These are phyloP conservation scores for Hyaena hyaena DNA, from an alignment of 2,113 vertebrate species.

Conservation along the genomic window DNA sequence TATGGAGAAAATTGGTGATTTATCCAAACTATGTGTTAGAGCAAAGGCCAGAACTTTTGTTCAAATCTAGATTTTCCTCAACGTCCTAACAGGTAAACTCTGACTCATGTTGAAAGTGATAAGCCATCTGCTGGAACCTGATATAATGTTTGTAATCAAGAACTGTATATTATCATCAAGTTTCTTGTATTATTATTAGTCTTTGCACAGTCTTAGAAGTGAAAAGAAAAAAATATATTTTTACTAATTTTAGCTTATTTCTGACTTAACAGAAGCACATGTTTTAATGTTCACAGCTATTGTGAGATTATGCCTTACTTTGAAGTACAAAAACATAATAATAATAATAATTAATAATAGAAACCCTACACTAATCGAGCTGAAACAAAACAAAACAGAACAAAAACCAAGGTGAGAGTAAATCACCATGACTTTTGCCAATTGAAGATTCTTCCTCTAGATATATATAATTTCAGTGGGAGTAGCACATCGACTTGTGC, in stretches of 20 bases:
- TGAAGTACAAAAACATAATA: background rate
- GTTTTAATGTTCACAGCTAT: slow-evolving; percentile 10
- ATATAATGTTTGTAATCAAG: background rate
- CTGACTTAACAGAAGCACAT: background rate
- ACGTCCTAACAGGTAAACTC: background rate
- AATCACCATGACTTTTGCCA: background rate
- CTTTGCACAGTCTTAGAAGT: background rate
- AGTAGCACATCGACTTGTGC: slow-evolving; percentile 19
- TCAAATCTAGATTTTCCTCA: background rate
- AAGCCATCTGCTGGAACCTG: background rate
- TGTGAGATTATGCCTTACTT: background rate
- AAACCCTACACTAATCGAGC: background rate
- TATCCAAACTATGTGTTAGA: background rate
- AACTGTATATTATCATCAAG: background rate
- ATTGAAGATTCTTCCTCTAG: background rate
- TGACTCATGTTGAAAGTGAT: background rate
- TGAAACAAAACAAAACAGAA: background rate
- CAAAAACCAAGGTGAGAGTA: background rate
- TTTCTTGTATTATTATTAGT: background rate
- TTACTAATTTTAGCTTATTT: background rate
- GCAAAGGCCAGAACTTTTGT: background rate
- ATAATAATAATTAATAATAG: background rate
- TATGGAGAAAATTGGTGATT: background rate
- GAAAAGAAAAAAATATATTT: background rate
- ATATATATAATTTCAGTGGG: background rate